Base-by-base conservation (phyloP, 2,888 invertebrate genomes). In the Cheilosia grossa region DNA sequence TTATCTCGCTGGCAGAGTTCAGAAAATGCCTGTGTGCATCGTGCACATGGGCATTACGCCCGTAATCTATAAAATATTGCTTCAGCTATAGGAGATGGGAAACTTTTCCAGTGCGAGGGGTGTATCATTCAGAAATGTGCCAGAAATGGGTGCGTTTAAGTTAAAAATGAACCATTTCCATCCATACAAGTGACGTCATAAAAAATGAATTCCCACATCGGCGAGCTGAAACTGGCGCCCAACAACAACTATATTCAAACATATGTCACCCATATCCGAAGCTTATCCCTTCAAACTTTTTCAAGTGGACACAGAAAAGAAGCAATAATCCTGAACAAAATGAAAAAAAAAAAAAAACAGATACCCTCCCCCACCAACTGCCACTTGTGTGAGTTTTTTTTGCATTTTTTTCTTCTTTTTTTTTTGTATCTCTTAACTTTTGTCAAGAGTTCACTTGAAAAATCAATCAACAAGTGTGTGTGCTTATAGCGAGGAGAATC, bases 391-490 rank as follows among this genome's bases (percentile, higher is more conserved):
- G 74, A 73, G 56, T 74, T 79, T 80, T 79, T 56, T 69, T n/a
- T n/a, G n/a, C 51, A 37, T 47, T 59, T 59, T 73, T 83, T 61
- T 56, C 56, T 44, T 49, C 1, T 44, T 61, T 64, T 54, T 40
- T 67, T 44, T 40, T 67, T 59, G 30, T 69, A 73, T 80, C 69
- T 74, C 64, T 82, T 54, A 61, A 54, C 70, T 75, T 72, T 81
- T 67, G 85, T 85, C 61, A 49, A 85, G 75, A 74, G 75, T 72
- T 82, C 82, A 86, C 77, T 86, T 86, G 77, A 82, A 86, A 86
- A 82, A 86, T 86, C 86, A 82, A 86, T 86, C 86, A 86, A 86
- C 86, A 86, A 86, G 86, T 86, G 86, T 85, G 83, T 79, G 80
- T 81, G 85, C 85, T 85, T 77, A 72, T 27, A 56, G 58, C 59